phyloP scores from a whole-genome alignment of 2,888 invertebrate species.

The Synanthedon formicaeformis region DNA sequence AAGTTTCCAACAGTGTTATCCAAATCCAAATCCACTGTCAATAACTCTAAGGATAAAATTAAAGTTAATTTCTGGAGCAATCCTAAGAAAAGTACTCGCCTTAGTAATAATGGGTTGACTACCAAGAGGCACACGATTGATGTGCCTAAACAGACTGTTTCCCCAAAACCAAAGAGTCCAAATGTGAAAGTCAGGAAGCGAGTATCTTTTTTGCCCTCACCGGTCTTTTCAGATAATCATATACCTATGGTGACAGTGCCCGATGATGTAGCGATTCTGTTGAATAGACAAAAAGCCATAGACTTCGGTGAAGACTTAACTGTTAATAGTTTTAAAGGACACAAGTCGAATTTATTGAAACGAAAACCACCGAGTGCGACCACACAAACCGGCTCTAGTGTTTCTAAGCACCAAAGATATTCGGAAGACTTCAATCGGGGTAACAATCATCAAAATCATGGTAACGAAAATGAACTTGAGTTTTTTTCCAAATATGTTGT shows the following conservation, averaged over 20 bases:
- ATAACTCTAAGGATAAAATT: conserved; percentile 45
- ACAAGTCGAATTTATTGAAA: conserved; percentile 21
- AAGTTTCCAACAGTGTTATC: conserved; percentile 40
- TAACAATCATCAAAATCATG: conserved; percentile 22
- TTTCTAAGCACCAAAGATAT: conserved; percentile 34
- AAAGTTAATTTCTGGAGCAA: conserved; percentile 65
- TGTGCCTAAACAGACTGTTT: conserved; percentile 14
- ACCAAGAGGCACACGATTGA: conserved; percentile 44
- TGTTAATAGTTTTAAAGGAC: conserved; percentile 23
- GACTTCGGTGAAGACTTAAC: conserved; percentile 50
- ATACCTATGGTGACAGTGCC: conserved; percentile 63
- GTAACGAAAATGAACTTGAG: conserved; percentile 54
- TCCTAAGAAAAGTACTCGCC: conserved; percentile 31
- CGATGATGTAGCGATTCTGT: conserved; percentile 60
- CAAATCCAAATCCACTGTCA: conserved; percentile 30
- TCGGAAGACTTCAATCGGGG: conserved; percentile 23
- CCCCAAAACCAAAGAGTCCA: conserved; percentile 30
- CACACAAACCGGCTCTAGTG: conserved; percentile 27
- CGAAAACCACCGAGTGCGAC: conserved; percentile 25
- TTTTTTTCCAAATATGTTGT: conserved; percentile 63
- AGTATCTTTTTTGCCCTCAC: conserved; percentile 57
- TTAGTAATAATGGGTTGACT: conserved; percentile 26
- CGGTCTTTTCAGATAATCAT: conserved; percentile 55
- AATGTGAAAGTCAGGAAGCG: conserved; percentile 48
- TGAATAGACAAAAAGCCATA: conserved; percentile 62